Percentiles rank a stretch among this genome's conserved stretches.
These are phyloP conservation scores for Rotaria sp. DNA, from an alignment of 2,888 invertebrate species.

Conservation along the genomic window DNA sequence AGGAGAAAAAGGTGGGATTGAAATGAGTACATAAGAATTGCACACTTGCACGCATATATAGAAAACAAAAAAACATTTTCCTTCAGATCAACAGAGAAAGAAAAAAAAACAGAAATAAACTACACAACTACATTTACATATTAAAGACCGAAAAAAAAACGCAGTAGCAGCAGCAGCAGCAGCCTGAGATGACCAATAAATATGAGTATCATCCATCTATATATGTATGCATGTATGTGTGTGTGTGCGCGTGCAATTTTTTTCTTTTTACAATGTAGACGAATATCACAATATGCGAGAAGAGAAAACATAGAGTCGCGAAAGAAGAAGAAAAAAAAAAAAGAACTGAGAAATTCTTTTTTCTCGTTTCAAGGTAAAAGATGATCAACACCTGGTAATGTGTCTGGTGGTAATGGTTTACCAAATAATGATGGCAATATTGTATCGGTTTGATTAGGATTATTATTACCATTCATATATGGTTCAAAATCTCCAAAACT, in stretches of 20 bases:
- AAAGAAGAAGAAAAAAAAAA: background rate
- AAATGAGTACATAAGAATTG: conserved; percentile 19
- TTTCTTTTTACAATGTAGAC: background rate
- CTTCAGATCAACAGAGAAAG: background rate
- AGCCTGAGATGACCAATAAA: conserved; percentile 12
- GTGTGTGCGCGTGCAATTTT: background rate
- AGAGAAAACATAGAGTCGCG: background rate
- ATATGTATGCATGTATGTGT: background rate
- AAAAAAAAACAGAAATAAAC: background rate
- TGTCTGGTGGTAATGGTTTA: conserved; percentile 4
- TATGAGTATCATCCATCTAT: background rate
- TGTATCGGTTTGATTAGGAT: background rate
- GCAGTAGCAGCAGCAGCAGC: background rate
- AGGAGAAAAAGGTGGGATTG: background rate
- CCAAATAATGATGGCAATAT: background rate
- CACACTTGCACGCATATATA: background rate
- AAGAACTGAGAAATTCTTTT: background rate
- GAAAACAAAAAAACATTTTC: background rate
- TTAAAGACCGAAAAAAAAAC: background rate
- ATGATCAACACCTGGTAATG: conserved; percentile 10
- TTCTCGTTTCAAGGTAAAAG: background rate
- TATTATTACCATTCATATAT: background rate
- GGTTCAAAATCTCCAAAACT: conserved; percentile 18
- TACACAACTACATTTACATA: background rate
- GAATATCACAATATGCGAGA: conserved; percentile 27